Evolutionary conservation across 1,140 invertebrate genomes (phyloP), one percentile per base, ranked within the genome.

Genomic region (Diprion similis): DNA sequence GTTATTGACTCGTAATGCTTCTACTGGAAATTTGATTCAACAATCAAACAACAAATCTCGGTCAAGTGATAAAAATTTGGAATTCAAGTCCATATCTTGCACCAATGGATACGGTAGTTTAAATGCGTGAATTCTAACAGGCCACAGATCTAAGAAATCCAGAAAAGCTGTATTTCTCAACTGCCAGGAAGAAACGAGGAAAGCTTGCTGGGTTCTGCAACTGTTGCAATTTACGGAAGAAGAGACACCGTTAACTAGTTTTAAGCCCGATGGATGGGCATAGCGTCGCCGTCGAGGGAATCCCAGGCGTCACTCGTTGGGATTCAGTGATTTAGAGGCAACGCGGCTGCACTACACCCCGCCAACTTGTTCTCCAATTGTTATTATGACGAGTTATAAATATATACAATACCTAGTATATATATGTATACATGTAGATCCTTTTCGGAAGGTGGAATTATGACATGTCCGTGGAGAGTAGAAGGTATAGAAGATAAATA

Each of bases 261-360:
- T 83, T 82, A 84, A 84, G 81, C 79, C 77, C 81, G 80, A 82
- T 83, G 82, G 81, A 83, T 83, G 82, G 76, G 46, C 46, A 75
- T 45, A 59, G 11, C 11, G 11, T 59, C 51, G n/a, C 51, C 51
- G n/a, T 59, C 51, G 11, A 59, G 51, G 51, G 51, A 59, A 59
- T 59, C 51, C n/a, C 11, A 13, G 37, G 10, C 11, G 66, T 68
- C 66, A 17, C 13, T 45, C 18, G 13, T 68, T 11, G 11, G 37
- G 66, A 68, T 19, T 11, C 66, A 15, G 37, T 68, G 66, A 68
- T 68, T 68, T 19, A 68, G 11, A 68, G 3, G 59, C 59, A 64
- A 17, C 17, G 24, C 24, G 24, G 24, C 24, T 37, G 24, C 24
- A 37, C 24, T 37, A 37, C 24, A 37, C 24, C 24, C 24, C 24